Conservation (phyloP, 92 coral and sea anemone genomes). For the Palythoa heliodiscus region DNA sequence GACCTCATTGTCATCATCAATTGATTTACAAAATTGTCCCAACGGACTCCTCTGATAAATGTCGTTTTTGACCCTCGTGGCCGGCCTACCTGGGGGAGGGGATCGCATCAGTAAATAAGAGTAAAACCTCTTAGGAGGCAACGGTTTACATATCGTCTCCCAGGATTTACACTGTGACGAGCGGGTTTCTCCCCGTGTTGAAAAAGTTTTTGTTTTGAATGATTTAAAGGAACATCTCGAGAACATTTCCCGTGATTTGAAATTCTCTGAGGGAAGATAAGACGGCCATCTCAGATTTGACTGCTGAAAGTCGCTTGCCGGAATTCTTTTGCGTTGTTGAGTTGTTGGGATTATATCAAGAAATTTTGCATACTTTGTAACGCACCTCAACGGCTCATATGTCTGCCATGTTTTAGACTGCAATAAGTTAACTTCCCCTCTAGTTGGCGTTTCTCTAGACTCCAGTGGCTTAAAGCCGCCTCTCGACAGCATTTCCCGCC, state of each 20-base stretch:
- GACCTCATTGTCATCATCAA: no score
- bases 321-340: background rate
- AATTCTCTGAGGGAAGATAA: no score
- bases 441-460: constrained; percentile 15
- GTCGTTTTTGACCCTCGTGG: background rate
- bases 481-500: background rate
- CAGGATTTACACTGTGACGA: no score
- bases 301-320: background rate
- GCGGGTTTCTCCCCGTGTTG: no score
- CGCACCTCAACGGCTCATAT: constrained; percentile 3
- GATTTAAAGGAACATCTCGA: no score
- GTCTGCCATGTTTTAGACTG: constrained; percentile 22
- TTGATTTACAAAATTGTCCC: no score
- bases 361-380: constrained; percentile 8
- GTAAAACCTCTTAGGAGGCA: background rate
- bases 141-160: background rate
- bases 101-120: background rate
- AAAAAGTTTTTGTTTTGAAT: no score
- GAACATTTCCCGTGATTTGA: no score
- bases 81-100: background rate
- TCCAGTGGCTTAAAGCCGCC: constrained; percentile 36
- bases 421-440: constrained; percentile 3
- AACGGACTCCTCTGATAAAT: background rate
- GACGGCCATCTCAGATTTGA: no score
- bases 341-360: background rate